Evolutionary conservation across 2,797 vertebrate genomes (phyloP).

Genomic region (Myripristis murdjan): DNA sequence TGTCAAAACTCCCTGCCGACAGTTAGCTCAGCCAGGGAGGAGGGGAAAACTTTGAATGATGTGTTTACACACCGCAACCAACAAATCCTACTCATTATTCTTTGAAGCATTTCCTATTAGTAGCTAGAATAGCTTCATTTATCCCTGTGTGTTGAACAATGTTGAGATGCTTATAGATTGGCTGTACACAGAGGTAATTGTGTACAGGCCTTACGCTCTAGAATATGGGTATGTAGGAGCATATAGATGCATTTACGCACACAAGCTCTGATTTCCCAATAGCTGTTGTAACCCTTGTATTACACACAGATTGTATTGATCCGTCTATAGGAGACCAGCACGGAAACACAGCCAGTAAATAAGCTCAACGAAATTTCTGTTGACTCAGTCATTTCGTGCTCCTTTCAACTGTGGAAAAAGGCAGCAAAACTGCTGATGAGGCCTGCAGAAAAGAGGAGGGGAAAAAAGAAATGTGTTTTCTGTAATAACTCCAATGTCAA

Average conservation of each 20-base stretch:
- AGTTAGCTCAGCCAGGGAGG: too few relatives aligned
- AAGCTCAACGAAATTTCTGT: slow-evolving; percentile 70
- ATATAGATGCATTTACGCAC: neutral
- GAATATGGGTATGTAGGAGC: too few relatives aligned
- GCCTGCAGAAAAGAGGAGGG: slow-evolving; percentile 56
- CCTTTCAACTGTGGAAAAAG: slow-evolving; percentile 74
- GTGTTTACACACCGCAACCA: too few relatives aligned
- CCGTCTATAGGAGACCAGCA: slow-evolving; percentile 45
- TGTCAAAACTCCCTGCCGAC: too few relatives aligned
- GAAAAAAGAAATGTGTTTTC: slow-evolving; percentile 56
- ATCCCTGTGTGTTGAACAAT: slow-evolving; percentile 31
- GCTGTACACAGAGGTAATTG: neutral
- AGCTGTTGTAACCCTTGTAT: slow-evolving; percentile 62
- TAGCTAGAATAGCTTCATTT: slow-evolving; percentile 14
- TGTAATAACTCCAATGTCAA: slow-evolving; percentile 74
- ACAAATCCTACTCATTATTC: too few relatives aligned
- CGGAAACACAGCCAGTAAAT: slow-evolving; percentile 77
- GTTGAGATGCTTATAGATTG: slow-evolving; percentile 42
- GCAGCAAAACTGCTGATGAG: slow-evolving; percentile 78
- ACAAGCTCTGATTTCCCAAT: slow-evolving; percentile 24
- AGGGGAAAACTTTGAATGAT: too few relatives aligned
- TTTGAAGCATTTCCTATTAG: slow-evolving; percentile 2
- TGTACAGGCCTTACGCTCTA: slow-evolving; percentile 5
- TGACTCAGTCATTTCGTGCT: slow-evolving; percentile 68
- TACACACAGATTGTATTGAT: slow-evolving; percentile 77